Evolutionary conservation across 2,113 vertebrate species (phyloP).

Genomic region (Paradoxurus hermaphroditus): DNA sequence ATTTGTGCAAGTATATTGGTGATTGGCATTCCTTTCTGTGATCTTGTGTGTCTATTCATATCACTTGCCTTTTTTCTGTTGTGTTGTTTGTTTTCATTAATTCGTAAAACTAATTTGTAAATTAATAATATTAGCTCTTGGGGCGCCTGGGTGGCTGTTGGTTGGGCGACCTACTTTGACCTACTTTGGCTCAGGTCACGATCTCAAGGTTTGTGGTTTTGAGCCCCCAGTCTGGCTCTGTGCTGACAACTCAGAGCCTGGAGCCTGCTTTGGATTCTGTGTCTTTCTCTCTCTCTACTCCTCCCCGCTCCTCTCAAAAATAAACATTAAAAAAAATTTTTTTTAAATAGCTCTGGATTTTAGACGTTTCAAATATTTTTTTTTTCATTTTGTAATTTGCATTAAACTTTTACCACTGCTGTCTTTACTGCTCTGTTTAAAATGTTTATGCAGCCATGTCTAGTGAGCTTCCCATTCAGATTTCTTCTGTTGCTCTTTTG

Average conservation of each 20-base stretch:
- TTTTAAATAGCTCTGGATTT: not conserved
- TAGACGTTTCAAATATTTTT: not conserved
- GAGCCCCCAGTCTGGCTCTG: too few species aligned
- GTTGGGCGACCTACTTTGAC: too few species aligned
- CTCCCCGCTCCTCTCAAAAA: too few species aligned
- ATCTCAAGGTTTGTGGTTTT: too few species aligned
- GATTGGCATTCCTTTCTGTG: not conserved
- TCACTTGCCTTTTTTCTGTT: not conserved
- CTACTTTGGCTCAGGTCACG: too few species aligned
- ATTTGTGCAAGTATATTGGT: not conserved
- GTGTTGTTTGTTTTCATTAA: not conserved
- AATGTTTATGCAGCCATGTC: not conserved
- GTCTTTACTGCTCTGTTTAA: not conserved
- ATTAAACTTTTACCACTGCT: not conserved
- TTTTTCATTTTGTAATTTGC: slow-evolving; percentile 8
- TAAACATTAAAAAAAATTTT: not conserved
- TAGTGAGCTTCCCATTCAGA: not conserved
- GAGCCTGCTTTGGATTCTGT: too few species aligned
- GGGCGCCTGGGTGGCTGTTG: too few species aligned
- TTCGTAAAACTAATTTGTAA: not conserved
- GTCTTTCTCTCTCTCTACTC: too few species aligned
- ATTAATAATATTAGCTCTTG: not conserved
- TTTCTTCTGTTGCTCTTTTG: not conserved
- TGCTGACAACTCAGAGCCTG: too few species aligned
- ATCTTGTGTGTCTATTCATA: not conserved